phyloP scores from a whole-genome alignment of 2,797 vertebrate genomes.

The Chloroceryle inda region DNA sequence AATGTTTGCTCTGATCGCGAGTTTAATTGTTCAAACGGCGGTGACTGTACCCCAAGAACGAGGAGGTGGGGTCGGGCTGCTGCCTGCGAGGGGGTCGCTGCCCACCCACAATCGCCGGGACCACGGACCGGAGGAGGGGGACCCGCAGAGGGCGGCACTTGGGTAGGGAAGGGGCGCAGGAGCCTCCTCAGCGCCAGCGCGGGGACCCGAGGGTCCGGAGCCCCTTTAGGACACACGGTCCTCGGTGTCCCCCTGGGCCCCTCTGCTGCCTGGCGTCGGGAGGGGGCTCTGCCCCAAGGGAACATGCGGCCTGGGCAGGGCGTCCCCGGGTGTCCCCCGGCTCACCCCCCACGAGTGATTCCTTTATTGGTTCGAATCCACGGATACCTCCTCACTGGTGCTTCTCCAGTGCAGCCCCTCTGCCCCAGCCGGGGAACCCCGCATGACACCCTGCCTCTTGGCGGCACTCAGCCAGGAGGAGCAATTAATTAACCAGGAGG shows the following conservation, averaged over 20 bases:
- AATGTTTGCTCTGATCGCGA: rapidly evolving
- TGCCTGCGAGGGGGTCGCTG: not conserved
- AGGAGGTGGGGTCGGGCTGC: not conserved
- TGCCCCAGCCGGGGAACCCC: not conserved
- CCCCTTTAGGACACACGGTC: not conserved
- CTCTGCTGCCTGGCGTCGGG: not conserved
- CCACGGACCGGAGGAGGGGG: rapidly evolving
- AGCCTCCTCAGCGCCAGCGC: not conserved
- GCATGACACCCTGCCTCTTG: not conserved
- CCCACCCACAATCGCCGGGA: rapidly evolving
- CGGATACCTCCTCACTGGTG: not conserved
- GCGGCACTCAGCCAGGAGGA: slow-evolving; percentile 51
- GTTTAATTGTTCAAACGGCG: rapidly evolving
- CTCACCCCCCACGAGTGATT: too few species aligned
- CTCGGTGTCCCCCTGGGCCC: not conserved
- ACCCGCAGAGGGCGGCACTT: not conserved
- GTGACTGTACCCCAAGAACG: rapidly evolving
- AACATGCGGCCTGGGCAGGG: too few species aligned
- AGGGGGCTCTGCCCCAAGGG: not conserved
- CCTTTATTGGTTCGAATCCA: too few species aligned
- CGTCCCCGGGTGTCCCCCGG: too few species aligned
- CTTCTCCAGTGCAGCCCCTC: not conserved
- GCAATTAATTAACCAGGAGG: not conserved
- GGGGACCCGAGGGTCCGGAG: rapidly evolving
- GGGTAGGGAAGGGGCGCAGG: rapidly evolving